phyloP scores from a whole-genome alignment of 2,797 vertebrate species.

The Dicrostonyx torquatus region DNA sequence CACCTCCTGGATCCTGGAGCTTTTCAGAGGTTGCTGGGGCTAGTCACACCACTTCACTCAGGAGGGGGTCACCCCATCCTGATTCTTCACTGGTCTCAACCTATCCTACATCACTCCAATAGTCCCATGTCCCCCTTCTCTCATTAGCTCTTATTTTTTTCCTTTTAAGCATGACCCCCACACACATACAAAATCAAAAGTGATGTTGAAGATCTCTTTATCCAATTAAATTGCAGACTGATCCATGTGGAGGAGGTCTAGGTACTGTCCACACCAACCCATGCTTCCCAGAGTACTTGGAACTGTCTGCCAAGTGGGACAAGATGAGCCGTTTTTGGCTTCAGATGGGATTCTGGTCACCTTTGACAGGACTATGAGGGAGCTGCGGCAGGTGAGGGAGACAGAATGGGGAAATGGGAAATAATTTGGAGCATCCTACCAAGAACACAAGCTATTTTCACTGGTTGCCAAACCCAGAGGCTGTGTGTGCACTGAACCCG shows the following conservation, averaged over 20 bases:
- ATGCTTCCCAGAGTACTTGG: neutral
- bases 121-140: neutral
- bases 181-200: neutral
- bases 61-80: neutral
- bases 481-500: neutral
- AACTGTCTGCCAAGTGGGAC: neutral
- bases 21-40: neutral
- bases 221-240: neutral
- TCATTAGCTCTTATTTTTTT: no score
- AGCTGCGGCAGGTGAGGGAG: rapidly evolving
- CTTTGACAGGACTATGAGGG: neutral
- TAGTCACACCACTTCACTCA: rapidly evolving
- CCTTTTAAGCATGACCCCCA: neutral
- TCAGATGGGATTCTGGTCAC: neutral
- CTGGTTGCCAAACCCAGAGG: neutral
- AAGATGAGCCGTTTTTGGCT: neutral
- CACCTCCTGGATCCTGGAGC: rapidly evolving
- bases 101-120: neutral
- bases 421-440: neutral
- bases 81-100: neutral
- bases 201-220: rapidly evolving
- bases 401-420: neutral
- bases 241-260: neutral
- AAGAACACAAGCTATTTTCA: neutral
- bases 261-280: neutral